A percentile compares a stretch with the other conserved stretches of the same genome.
Conservation (phyloP, 2,797 vertebrate species). For the Acanthiza pusilla region DNA sequence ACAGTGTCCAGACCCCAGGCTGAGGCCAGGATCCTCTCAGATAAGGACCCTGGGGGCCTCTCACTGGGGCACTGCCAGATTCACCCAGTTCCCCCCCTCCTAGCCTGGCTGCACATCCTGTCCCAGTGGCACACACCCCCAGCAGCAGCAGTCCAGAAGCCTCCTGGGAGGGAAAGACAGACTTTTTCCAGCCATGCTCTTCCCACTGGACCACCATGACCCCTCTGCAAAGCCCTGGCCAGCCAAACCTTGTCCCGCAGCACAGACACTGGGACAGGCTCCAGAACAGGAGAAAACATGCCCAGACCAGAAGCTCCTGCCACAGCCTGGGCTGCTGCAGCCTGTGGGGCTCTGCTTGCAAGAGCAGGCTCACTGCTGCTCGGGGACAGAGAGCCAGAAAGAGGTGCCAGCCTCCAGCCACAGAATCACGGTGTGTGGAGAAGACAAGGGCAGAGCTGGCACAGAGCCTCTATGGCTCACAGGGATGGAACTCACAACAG, state of each 20-base stretch:
- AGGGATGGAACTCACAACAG: neutral
- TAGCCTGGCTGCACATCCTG: neutral
- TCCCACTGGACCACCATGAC: accelerated
- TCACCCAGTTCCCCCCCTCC: neutral
- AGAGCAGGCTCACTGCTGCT: neutral
- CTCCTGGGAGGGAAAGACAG: neutral
- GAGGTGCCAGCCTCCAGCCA: neutral
- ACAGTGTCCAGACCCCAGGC: neutral
- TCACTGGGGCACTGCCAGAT: neutral
- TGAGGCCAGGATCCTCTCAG: neutral
- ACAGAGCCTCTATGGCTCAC: neutral
- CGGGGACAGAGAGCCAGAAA: accelerated
- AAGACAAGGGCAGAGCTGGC: neutral
- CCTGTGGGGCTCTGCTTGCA: neutral
- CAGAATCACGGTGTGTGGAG: accelerated
- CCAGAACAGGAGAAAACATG: neutral
- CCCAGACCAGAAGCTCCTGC: neutral
- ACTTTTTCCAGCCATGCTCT: neutral
- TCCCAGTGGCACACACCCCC: neutral
- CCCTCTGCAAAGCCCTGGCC: neutral
- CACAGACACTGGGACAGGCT: neutral
- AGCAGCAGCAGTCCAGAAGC: neutral
- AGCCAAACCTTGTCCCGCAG: accelerated
- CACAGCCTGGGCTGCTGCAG: neutral
- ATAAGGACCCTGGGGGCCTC: constrained; percentile 5